These are phyloP conservation scores for Oscheius sp. DNA, from an alignment of 1,140 invertebrate species.

Conservation along the genomic window DNA sequence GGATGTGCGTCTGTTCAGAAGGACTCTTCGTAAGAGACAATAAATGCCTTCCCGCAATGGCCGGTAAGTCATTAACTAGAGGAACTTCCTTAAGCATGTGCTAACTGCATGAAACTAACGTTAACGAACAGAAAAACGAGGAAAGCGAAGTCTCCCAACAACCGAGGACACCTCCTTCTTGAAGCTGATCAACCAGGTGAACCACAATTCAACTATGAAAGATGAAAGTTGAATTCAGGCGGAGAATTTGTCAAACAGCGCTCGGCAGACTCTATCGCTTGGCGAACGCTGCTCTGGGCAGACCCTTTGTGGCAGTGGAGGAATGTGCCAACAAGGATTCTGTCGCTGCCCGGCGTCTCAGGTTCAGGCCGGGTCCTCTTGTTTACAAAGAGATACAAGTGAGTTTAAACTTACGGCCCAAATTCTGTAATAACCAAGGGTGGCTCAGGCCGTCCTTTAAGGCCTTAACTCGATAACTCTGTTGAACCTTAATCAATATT, in stretches of 20 bases:
- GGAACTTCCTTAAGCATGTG: neutral
- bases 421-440: neutral
- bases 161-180: neutral
- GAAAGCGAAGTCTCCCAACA: neutral
- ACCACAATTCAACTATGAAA: neutral
- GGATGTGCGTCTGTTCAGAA: slow-evolving; percentile 25
- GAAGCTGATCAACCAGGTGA: neutral
- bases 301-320: neutral
- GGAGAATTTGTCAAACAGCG: neutral
- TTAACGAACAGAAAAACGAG: neutral
- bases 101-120: neutral
- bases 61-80: neutral
- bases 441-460: no score
- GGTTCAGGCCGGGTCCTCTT: neutral
- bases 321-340: neutral
- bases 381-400: neutral
- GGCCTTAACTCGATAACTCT: no score
- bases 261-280: neutral
- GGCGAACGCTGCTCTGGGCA: neutral
- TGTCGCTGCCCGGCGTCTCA: neutral
- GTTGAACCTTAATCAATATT: no score
- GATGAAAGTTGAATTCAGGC: neutral
- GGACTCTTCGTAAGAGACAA: slow-evolving; percentile 18
- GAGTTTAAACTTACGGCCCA: neutral
- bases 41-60: slow-evolving; percentile 5